Evolutionary conservation across 2,113 vertebrate species (phyloP).

Genomic region (Myrmecobius fasciatus): DNA sequence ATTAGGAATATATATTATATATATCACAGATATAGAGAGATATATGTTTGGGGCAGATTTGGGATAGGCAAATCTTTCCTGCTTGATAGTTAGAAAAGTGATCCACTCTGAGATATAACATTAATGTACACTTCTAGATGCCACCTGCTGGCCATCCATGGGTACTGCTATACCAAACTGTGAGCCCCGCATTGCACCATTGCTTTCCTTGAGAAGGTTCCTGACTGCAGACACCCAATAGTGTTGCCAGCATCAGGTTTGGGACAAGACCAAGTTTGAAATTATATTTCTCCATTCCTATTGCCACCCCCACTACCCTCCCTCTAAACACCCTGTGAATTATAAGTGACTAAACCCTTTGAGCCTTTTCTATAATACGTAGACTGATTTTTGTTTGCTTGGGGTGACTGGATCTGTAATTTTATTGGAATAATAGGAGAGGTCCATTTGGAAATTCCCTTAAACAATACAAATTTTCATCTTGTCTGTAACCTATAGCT

Average conservation of each 20-base stretch:
- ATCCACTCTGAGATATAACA: neutral
- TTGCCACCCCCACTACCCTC: neutral
- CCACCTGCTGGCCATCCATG: neutral
- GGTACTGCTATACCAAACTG: neutral
- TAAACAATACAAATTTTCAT: neutral
- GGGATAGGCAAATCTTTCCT: neutral
- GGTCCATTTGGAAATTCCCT: no score
- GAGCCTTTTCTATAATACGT: neutral
- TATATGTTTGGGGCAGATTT: neutral
- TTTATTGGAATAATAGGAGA: neutral
- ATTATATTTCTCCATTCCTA: neutral
- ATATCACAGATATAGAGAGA: neutral
- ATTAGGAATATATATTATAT: neutral
- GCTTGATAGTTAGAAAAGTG: neutral
- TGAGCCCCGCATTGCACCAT: neutral
- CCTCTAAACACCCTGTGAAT: neutral
- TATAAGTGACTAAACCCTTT: neutral
- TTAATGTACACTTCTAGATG: neutral
- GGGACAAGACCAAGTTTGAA: neutral
- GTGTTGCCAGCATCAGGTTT: neutral
- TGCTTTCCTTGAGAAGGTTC: neutral
- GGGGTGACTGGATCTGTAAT: neutral
- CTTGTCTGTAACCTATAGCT: neutral
- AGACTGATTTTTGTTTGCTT: neutral
- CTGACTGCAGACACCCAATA: neutral